These are phyloP conservation scores for Panulirus ornatus DNA, from an alignment of 1,140 invertebrate genomes.

Conservation along the genomic window DNA sequence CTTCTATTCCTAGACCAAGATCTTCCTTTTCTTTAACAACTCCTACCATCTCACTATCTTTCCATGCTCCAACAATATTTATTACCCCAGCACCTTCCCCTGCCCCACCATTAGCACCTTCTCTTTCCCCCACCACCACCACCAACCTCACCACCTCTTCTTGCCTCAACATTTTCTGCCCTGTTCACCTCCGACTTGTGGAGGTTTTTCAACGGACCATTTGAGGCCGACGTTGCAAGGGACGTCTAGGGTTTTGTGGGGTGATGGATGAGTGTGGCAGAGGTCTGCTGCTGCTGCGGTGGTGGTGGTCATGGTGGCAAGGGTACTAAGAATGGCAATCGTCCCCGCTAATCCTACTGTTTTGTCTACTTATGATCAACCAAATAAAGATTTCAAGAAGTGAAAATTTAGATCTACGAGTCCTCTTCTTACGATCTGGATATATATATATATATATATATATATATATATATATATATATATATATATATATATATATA, in stretches of 20 bases:
- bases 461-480: conserved; percentile 39
- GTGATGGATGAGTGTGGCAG: conserved; percentile 26
- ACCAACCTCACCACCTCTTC: not conserved
- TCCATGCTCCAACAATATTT: not conserved
- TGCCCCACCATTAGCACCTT: not conserved
- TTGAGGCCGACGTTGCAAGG: conserved; percentile 40
- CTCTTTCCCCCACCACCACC: not conserved
- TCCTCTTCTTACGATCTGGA: no score
- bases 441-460: conserved; percentile 46
- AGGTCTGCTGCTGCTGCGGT: conserved; percentile 14
- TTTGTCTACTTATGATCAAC: no score
- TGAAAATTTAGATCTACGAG: no score
- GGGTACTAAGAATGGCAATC: not conserved
- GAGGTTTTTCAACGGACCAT: conserved; percentile 41
- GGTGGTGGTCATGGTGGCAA: not conserved
- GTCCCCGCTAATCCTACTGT: no score
- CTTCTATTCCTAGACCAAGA: no score
- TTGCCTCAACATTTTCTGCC: conserved; percentile 6
- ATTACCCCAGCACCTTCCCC: not conserved
- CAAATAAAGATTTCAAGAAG: no score
- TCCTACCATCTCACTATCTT: not conserved
- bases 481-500: conserved; percentile 31
- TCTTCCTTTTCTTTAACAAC: not conserved
- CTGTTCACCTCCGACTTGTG: not conserved
- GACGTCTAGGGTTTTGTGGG: conserved; percentile 25